Percentiles rank a stretch among this genome's conserved stretches.
Conservation (phyloP, 2,113 vertebrate genomes). For the Numida meleagris region DNA sequence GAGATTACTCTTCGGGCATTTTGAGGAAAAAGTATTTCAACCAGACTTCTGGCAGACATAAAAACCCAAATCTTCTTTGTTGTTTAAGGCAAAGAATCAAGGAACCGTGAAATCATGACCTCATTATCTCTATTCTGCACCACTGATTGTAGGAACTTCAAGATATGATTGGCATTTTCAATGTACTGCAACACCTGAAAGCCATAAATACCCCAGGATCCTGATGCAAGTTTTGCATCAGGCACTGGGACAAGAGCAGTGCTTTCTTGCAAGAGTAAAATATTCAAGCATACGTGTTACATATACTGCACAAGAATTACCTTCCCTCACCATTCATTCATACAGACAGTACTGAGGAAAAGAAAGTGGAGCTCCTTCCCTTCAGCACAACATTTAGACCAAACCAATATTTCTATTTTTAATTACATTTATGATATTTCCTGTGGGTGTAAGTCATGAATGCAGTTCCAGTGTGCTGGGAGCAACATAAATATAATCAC, state of each 20-base stretch:
- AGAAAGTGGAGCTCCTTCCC: neutral
- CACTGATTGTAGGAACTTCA: neutral
- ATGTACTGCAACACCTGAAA: neutral
- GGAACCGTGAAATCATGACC: neutral
- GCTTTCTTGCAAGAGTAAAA: neutral
- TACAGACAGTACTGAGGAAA: neutral
- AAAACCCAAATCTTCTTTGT: neutral
- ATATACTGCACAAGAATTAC: neutral
- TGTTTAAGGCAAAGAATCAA: neutral
- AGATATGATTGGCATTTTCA: neutral
- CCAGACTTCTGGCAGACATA: neutral
- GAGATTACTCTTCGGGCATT: neutral
- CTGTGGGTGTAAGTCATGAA: slow-evolving; percentile 32
- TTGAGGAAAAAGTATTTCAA: neutral
- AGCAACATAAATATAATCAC: neutral
- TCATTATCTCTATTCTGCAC: neutral
- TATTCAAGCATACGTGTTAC: neutral
- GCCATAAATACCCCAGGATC: neutral
- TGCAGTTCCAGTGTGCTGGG: slow-evolving; percentile 9
- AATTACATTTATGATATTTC: slow-evolving; percentile 59
- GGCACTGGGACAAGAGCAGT: neutral
- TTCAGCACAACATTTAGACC: neutral
- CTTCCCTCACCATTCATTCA: slow-evolving; percentile 17
- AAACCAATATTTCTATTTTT: slow-evolving; percentile 44
- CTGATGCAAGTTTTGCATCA: neutral